phyloP scores from a whole-genome alignment of 2,797 vertebrate genomes.

The Vespertilio murinus region DNA sequence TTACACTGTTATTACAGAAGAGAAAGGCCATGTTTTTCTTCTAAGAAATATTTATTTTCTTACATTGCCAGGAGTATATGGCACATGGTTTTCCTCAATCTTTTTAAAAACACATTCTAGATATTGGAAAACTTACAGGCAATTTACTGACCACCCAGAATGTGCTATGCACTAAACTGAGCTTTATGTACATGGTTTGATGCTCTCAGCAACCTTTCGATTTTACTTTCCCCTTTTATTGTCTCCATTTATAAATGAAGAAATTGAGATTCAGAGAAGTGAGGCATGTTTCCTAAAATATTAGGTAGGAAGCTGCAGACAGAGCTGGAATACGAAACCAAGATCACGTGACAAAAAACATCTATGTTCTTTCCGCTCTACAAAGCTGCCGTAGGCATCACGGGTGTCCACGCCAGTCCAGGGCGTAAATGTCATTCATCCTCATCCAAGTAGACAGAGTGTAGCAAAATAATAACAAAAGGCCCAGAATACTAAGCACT shows the following conservation, averaged over 20 bases:
- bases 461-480: slow-evolving; percentile 18
- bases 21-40: neutral
- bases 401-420: neutral
- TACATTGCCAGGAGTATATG: neutral
- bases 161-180: neutral
- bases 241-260: slow-evolving; percentile 5
- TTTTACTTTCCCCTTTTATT: slow-evolving; percentile 6
- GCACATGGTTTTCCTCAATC: neutral
- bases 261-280: neutral
- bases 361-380: slow-evolving; percentile 20
- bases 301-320: neutral
- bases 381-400: neutral
- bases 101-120: neutral
- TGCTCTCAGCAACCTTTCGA: neutral
- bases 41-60: neutral
- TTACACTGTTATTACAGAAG: neutral
- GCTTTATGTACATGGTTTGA: neutral
- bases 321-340: slow-evolving; percentile 28
- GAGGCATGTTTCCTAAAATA: slow-evolving; percentile 29
- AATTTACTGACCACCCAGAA: neutral
- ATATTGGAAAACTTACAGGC: neutral
- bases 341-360: neutral
- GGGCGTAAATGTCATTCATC: neutral
- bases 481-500: neutral
- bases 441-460: neutral